A percentile compares a stretch with the other conserved stretches of the same genome.
Evolutionary conservation across 2,888 invertebrate genomes (phyloP).

Genomic region (Sphaerophoria taeniata): DNA sequence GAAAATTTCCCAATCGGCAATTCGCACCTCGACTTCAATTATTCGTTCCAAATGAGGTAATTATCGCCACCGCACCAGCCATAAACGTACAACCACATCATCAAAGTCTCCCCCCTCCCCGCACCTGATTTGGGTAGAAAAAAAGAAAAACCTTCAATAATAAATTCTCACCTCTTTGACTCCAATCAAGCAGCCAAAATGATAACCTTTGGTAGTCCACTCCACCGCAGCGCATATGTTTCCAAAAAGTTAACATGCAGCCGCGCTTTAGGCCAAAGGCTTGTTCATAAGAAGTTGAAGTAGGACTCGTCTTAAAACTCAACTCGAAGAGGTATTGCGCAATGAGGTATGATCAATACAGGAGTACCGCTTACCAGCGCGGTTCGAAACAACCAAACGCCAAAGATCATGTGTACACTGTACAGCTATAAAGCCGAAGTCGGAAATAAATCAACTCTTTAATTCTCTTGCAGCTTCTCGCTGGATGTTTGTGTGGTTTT

Average conservation of each 20-base stretch:
- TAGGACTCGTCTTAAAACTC: slow-evolving; percentile 14
- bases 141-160: slow-evolving; percentile 42
- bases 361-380: slow-evolving; percentile 21
- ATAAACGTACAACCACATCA: slow-evolving; percentile 4
- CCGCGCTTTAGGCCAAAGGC: slow-evolving; percentile 56
- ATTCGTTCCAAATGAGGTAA: slow-evolving; percentile 74
- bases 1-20: slow-evolving; percentile 67
- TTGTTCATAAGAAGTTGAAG: background rate
- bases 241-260: slow-evolving; percentile 41
- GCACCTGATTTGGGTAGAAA: slow-evolving; percentile 21
- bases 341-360: slow-evolving; percentile 68
- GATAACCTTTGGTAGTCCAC: slow-evolving; percentile 65
- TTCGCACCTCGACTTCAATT: slow-evolving; percentile 74
- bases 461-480: background rate
- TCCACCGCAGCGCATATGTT: slow-evolving; percentile 56
- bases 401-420: slow-evolving; percentile 25
- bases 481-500: slow-evolving; percentile 31
- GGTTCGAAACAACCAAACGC: background rate
- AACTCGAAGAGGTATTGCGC: slow-evolving; percentile 39
- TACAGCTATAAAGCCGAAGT: slow-evolving; percentile 50
- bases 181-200: slow-evolving; percentile 71
- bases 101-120: slow-evolving; percentile 1
- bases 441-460: slow-evolving; percentile 69
- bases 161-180: slow-evolving; percentile 74
- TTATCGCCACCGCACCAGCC: slow-evolving; percentile 57